Evolutionary conservation across 2,113 vertebrate species (phyloP).

Genomic region (Brachyistius frenatus): DNA sequence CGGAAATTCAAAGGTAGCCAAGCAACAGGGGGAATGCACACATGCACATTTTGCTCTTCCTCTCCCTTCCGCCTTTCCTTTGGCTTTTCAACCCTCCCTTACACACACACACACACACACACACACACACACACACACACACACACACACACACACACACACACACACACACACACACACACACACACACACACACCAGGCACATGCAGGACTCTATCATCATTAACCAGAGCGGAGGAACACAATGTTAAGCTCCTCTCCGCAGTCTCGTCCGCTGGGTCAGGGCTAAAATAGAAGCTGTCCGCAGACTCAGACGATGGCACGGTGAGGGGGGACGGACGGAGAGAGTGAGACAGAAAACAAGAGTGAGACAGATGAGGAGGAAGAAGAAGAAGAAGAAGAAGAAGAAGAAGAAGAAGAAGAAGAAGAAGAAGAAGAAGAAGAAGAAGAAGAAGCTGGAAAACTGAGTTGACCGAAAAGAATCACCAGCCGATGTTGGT

Average conservation of each 20-base stretch:
- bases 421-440: conserved; percentile 10
- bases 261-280: conserved; percentile 62
- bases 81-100: conserved; percentile 58
- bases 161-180: conserved; percentile 35
- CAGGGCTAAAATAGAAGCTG: conserved; percentile 73
- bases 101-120: conserved; percentile 38
- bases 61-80: conserved; percentile 65
- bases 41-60: conserved; percentile 74
- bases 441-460: conserved; percentile 14
- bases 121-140: conserved; percentile 36
- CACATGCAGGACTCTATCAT: conserved; percentile 64
- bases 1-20: conserved; percentile 79
- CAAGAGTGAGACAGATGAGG: conserved; percentile 30
- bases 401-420: conserved; percentile 19
- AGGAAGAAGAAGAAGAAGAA: conserved; percentile 3
- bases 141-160: conserved; percentile 42
- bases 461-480: conserved; percentile 26
- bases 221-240: conserved; percentile 68
- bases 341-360: conserved; percentile 25
- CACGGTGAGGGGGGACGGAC: conserved; percentile 13
- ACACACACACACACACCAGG: conserved; percentile 36
- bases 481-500: conserved; percentile 51
- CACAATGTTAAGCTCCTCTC: conserved; percentile 77
- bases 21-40: conserved; percentile 75
- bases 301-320: conserved; percentile 65